Evolutionary conservation across 2,113 vertebrate species (phyloP), one percentile per base, ranked within the genome.

Genomic region (Salvelinus alpinus): DNA sequence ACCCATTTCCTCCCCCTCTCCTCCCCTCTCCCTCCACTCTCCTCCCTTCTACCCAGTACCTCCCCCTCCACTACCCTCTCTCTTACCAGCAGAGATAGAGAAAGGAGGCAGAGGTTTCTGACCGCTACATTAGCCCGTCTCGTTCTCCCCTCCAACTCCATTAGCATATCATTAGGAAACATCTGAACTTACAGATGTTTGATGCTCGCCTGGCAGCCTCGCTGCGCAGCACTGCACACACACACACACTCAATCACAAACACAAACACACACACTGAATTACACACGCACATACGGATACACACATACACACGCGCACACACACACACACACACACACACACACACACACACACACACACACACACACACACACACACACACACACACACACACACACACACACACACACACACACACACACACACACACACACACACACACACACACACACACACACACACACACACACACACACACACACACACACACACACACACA

Each of bases 151-250:
- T 89, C 85, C 88, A 88, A 86, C 78, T 48, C 80, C 80, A 92
- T 92, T 92, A 91, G 87, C 89, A 91, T 92, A 89, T 92, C 91
- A 92, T 92, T 92, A 92, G 86, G 87, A 90, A 91, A 90, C 91
- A 92, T 93, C 90, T 92, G 90, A 92, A 89, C 88, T 77, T 86
- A 86, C 92, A 93, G 92, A 92, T 92, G 90, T 91, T 91, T 87
- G 87, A 86, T 81, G 80, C 79, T 83, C 84, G 83, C 86, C 87
- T 87, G 91, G 86, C 89, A 91, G 86, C 88, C 82, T 78, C 73
- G 73, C 84, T 79, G 83, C 70, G 77, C 78, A 89, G 82, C 78
- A n/a, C 11, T 9, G 27, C 65, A 14, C 29, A 34, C 76, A 79
- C 81, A 82, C 82, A 81, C 71, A 72, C 73, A n/a, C 12, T 6